Evolutionary conservation across 2,113 vertebrate species (phyloP), one percentile per base, ranked within the genome.

Genomic region (Acrocephalus arundinaceus): DNA sequence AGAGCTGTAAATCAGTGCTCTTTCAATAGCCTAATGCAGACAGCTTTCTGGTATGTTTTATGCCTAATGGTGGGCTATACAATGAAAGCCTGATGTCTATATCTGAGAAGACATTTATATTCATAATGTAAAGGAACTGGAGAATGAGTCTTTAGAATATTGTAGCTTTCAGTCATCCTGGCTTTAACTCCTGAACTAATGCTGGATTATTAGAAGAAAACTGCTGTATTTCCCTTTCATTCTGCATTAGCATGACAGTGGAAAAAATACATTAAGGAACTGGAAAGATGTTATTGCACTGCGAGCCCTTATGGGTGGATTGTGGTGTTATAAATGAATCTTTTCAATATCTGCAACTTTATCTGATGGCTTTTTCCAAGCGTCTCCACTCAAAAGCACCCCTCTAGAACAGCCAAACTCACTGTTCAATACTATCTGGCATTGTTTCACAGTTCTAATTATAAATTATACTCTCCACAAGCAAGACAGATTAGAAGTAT

Each of bases 391-490:
- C 84, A 85, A 83, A 65, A 65, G 10, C 31, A 13, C 82, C 75
- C 67, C 35, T 76, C 43, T 65, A 25, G 67, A 91, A 49, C 8
- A 82, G 72, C 41, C 70, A 96, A 87, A 94, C 28, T 81, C 68
- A 76, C 39, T 59, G 55, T 51, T 86, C 72, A 89, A 41, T 81
- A 75, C 33, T 72, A 76, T 43, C 78, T 96, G 80, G 59, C 76
- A 33, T n/a, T 80, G 85, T 87, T 83, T 90, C 79, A 75, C 79
- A 83, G 80, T 75, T 97, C 78, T 92, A 94, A 77, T 93, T 97
- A 93, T 88, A 73, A 95, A 92, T 77, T 35, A 96, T 65, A 43
- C 35, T 79, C 75, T 92, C 88, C 89, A 92, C 76, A 89, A 97
- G 80, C 73, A 91, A 91, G 65, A 76, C 63, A 92, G 88, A 95